Percentiles rank a stretch among this genome's conserved stretches.
These are phyloP conservation scores for Picathartes gymnocephalus DNA, from an alignment of 2,113 vertebrate species.

Conservation along the genomic window DNA sequence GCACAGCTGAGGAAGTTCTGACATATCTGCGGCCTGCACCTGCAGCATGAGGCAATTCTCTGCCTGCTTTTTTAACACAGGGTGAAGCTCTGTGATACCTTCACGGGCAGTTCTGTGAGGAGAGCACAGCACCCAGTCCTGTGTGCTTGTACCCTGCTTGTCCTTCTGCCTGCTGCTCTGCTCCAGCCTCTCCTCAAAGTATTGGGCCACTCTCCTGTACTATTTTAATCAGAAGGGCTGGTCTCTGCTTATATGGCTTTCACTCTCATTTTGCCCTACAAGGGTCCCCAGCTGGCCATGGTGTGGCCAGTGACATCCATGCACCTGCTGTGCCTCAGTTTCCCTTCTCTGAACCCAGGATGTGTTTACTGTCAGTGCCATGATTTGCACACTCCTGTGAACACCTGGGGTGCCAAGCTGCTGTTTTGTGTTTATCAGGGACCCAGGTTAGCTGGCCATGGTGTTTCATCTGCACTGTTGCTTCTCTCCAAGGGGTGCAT, in stretches of 20 bases:
- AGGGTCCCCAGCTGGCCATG: not conserved
- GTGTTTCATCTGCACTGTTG: accelerated
- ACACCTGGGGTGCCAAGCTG: not conserved
- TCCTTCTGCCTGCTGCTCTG: not conserved
- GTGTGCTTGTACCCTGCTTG: accelerated
- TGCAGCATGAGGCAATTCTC: not conserved
- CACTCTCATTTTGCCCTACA: not conserved
- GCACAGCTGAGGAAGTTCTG: conserved; percentile 55
- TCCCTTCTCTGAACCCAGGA: not conserved
- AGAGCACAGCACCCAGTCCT: not conserved
- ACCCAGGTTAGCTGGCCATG: not conserved
- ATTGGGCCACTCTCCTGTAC: not conserved
- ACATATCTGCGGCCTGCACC: not conserved
- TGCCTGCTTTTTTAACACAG: accelerated
- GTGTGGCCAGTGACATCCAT: too few species aligned
- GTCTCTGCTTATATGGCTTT: not conserved
- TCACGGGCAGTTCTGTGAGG: not conserved
- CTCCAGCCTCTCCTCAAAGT: not conserved
- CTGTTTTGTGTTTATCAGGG: not conserved
- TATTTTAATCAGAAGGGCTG: not conserved
- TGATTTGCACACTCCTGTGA: not conserved
- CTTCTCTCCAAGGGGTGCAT: not conserved
- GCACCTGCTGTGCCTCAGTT: not conserved
- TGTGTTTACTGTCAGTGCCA: not conserved
- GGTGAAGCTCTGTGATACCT: not conserved